A percentile compares a stretch with the other conserved stretches of the same genome.
These are phyloP conservation scores for Ciona savignyi DNA, from an alignment of 23 tunicate species.

Conservation along the genomic window DNA sequence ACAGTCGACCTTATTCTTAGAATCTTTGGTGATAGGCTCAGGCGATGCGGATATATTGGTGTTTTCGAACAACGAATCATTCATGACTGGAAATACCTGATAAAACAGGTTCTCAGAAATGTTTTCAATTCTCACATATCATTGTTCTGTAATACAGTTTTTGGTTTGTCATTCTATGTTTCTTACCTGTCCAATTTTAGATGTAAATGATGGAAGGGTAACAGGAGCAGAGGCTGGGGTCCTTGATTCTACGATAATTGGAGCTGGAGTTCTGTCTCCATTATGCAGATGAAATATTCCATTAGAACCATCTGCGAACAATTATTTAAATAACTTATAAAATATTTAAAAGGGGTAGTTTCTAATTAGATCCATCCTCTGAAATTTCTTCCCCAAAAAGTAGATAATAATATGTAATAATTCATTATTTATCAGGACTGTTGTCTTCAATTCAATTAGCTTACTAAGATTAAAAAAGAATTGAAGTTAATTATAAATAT, in stretches of 20 bases:
- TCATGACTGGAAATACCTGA: slow-evolving; percentile 16
- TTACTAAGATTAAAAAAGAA: too few species aligned
- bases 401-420: too few species aligned
- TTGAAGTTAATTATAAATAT: too few species aligned
- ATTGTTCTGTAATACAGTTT: neutral
- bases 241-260: slow-evolving; percentile 10
- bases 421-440: neutral
- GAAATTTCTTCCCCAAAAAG: too few species aligned
- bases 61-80: slow-evolving; percentile 29
- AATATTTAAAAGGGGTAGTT: too few species aligned
- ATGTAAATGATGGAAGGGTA: neutral
- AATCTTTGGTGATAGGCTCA: slow-evolving; percentile 2
- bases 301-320: neutral
- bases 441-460: too few species aligned
- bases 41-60: slow-evolving; percentile 16
- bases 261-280: neutral
- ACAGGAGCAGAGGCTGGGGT: slow-evolving; percentile 15
- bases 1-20: too few species aligned
- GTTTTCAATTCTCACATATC: neutral
- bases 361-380: too few species aligned
- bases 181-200: neutral
- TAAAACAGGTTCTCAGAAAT: neutral
- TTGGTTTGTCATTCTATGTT: neutral
- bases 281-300: neutral
- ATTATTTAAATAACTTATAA: too few species aligned